Base-by-base conservation (phyloP, 2,113 vertebrate genomes). In the Leptobrachium ailaonicum region DNA sequence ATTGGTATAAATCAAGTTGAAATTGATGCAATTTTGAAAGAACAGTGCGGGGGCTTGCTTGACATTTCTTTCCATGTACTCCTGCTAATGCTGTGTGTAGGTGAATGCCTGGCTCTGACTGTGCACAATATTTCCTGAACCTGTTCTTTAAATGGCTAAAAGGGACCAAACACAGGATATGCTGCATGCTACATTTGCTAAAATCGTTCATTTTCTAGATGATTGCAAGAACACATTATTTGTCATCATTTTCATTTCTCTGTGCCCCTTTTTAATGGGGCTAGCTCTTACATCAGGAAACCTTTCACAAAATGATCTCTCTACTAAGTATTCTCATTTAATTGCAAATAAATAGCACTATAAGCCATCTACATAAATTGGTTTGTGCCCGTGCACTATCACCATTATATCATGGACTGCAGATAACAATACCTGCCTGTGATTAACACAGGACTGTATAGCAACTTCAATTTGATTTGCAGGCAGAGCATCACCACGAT, bases 1-100 rank as follows among this genome's bases (percentile, higher is more conserved):
- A 5, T 50, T 50, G 4, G 47, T 50, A 50, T 50, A 50, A 50
- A 50, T 40, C 20, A 20, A 32, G 9, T 20, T 6, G 32, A 13
- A 64, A 64, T 64, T 4, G 62, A 64, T 64, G 32, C 40, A 1
- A 64, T 64, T 64, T 64, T 64, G 62, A 20, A 64, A 10, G 62
- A 64, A 32, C n/a, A 64, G 4, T 40, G 32, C 32, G 62, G 62
- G 32, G 62, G 62, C 14, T 32, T 8, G n/a, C 4, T 64, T 64
- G 62, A 64, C 62, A 64, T 64, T 64, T 64, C 32, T 5, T 6
- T 20, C 62, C 40, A 5, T 64, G 20, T 40, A 64, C 32, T 64
- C n/a, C 40, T 64, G 62, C 62, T 64, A 64, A 64, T 64, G 62
- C 32, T 64, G 6, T 64, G 62, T 64, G 62, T 40, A 64, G 62